These are phyloP conservation scores for Ectropis grisescens DNA, from an alignment of 1,140 invertebrate genomes.

Conservation along the genomic window DNA sequence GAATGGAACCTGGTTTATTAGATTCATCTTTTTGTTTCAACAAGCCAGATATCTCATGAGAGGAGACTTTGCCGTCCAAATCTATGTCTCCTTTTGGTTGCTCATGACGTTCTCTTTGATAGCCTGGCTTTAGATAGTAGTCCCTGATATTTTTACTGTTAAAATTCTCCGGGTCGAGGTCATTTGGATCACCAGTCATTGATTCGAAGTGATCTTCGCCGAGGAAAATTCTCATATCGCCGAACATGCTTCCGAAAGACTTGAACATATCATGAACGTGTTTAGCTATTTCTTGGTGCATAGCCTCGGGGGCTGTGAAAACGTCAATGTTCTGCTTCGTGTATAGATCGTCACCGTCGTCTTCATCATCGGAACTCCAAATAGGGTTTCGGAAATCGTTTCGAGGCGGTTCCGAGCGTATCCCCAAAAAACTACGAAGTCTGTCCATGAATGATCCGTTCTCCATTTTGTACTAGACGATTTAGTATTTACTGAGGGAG, in stretches of 20 bases:
- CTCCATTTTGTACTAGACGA: constrained; percentile 25
- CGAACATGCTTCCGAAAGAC: constrained; percentile 46
- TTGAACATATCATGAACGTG: constrained; percentile 54
- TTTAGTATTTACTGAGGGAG: constrained; percentile 6
- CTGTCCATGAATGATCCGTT: constrained; percentile 37
- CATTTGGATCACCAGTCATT: constrained; percentile 22
- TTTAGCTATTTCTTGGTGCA: constrained; percentile 38
- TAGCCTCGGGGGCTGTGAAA: constrained; percentile 25
- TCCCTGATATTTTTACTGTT: constrained; percentile 39
- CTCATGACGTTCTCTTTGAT: constrained; percentile 26
- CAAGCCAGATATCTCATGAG: constrained; percentile 49
- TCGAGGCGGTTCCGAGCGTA: constrained; percentile 34
- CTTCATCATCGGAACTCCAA: constrained; percentile 55
- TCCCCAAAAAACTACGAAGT: constrained; percentile 42
- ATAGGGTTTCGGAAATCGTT: constrained; percentile 62
- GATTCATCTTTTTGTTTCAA: constrained; percentile 36
- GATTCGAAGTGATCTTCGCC: constrained; percentile 26
- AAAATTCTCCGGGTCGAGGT: constrained; percentile 21
- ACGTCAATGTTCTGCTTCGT: constrained; percentile 31
- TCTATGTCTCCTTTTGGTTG: constrained; percentile 35
- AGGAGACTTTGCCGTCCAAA: constrained; percentile 53
- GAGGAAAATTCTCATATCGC: constrained; percentile 43
- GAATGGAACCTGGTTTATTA: constrained; percentile 9
- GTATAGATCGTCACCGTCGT: constrained; percentile 51
- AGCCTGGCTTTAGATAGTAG: constrained; percentile 55